phyloP scores from a whole-genome alignment of 1,140 invertebrate species.

The Thaumatotibia leucotreta region DNA sequence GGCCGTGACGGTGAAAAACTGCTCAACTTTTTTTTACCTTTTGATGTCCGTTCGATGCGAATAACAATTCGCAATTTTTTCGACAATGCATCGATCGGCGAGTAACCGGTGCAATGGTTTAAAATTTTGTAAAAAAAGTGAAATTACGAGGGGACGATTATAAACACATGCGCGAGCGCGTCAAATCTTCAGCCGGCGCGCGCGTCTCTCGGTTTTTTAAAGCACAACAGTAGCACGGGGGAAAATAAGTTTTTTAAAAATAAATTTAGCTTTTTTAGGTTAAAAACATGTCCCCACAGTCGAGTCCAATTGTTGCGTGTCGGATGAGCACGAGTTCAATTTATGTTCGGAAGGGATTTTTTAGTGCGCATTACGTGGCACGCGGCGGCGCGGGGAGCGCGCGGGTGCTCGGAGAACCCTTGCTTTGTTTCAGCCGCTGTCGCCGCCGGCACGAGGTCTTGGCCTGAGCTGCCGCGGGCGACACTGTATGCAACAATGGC shows the following conservation, averaged over 20 bases:
- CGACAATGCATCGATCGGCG: conserved; percentile 35
- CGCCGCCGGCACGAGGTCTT: too few species aligned
- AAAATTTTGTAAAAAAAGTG: conserved; percentile 60
- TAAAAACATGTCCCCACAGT: conserved; percentile 67
- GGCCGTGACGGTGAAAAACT: conserved; percentile 52
- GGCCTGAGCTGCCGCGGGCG: not conserved
- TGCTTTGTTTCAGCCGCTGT: not conserved
- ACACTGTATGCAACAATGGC: not conserved
- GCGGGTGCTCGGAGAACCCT: not conserved
- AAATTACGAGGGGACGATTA: conserved; percentile 70
- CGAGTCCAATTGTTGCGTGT: conserved; percentile 72
- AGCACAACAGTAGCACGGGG: conserved; percentile 53
- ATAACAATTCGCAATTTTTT: conserved; percentile 57
- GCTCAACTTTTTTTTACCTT: conserved; percentile 49
- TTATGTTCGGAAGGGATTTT: conserved; percentile 68
- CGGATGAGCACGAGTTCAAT: conserved; percentile 71
- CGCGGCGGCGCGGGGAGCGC: conserved; percentile 20
- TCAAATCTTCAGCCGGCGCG: conserved; percentile 73
- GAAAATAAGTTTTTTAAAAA: conserved; percentile 71
- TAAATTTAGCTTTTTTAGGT: conserved; percentile 66
- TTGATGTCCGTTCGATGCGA: conserved; percentile 48
- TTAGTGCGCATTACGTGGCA: conserved; percentile 64
- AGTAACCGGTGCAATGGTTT: conserved; percentile 57
- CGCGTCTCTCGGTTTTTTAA: conserved; percentile 68
- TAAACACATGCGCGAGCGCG: conserved; percentile 73